Percentiles rank a stretch among this genome's conserved stretches.
These are phyloP conservation scores for Dione juno DNA, from an alignment of 2,888 invertebrate genomes.

Conservation along the genomic window DNA sequence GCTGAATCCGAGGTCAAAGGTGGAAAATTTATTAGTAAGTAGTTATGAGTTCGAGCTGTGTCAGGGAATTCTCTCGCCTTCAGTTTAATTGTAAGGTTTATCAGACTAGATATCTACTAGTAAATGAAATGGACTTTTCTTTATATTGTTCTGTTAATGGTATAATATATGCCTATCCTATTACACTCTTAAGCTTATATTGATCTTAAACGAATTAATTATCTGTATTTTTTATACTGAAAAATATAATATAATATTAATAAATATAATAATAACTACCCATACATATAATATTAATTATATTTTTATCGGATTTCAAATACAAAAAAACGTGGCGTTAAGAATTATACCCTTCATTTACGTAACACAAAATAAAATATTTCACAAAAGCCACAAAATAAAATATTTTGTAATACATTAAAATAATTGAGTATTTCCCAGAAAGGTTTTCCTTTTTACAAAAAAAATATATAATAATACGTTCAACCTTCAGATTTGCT, in stretches of 20 bases:
- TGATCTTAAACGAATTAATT: too few species aligned
- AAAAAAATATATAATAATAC: conserved; percentile 11
- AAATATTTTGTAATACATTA: neutral
- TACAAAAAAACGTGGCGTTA: neutral
- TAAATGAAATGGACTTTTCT: neutral
- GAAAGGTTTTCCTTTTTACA: neutral
- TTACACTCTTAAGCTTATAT: too few species aligned
- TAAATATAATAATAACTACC: too few species aligned
- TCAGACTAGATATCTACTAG: neutral
- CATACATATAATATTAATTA: too few species aligned
- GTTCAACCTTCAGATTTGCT: conserved; percentile 19
- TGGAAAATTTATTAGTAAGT: conserved; percentile 40
- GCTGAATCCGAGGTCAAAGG: conserved; percentile 13
- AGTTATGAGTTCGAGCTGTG: conserved; percentile 37
- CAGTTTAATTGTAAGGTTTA: conserved; percentile 33
- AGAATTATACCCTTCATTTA: neutral
- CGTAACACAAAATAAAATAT: neutral
- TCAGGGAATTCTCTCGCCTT: conserved; percentile 31
- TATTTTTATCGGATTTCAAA: neutral
- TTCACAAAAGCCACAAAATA: neutral
- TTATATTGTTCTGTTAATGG: neutral
- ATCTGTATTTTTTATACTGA: neutral
- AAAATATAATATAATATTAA: too few species aligned
- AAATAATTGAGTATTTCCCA: conserved; percentile 4
- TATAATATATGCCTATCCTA: too few species aligned